Evolutionary conservation across 1,140 invertebrate genomes (phyloP).

Genomic region (Eriocheir sinensis): DNA sequence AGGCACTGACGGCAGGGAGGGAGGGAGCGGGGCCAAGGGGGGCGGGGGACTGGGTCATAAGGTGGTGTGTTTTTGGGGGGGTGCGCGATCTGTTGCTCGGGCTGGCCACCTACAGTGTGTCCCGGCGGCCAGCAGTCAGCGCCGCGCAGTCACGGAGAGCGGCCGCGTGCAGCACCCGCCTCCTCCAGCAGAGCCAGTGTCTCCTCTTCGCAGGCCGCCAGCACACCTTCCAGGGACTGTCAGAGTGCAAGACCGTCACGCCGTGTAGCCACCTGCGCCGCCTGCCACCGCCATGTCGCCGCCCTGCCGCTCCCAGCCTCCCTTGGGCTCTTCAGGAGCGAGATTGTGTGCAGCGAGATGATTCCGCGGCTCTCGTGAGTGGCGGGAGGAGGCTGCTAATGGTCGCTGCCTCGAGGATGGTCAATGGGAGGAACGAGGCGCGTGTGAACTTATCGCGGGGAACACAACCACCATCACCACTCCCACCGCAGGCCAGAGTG

Average conservation of each 20-base stretch:
- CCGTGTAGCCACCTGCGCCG: neutral
- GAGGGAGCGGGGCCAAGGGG: no score
- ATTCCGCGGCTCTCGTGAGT: slow-evolving; percentile 10
- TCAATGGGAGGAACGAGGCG: neutral
- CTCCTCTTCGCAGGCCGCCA: neutral
- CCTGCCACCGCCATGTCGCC: neutral
- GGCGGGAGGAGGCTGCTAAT: neutral
- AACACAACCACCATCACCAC: neutral
- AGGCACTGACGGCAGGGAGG: neutral
- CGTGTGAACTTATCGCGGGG: neutral
- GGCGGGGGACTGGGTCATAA: slow-evolving; percentile 12
- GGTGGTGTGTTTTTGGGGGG: slow-evolving; percentile 18
- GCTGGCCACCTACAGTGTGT: neutral
- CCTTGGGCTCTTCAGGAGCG: neutral
- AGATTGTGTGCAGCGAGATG: neutral
- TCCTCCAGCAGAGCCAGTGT: slow-evolving; percentile 23
- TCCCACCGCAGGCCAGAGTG: neutral
- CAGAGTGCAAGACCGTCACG: neutral
- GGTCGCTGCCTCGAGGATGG: slow-evolving; percentile 37
- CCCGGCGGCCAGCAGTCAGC: slow-evolving; percentile 48
- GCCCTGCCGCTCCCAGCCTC: neutral
- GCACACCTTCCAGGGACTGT: neutral
- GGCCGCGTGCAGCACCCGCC: slow-evolving; percentile 52
- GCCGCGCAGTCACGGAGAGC: slow-evolving; percentile 55
- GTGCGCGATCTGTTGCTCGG: slow-evolving; percentile 66